Base-by-base conservation (phyloP, 2,113 vertebrate genomes). In the Proterorhinus semilunaris region DNA sequence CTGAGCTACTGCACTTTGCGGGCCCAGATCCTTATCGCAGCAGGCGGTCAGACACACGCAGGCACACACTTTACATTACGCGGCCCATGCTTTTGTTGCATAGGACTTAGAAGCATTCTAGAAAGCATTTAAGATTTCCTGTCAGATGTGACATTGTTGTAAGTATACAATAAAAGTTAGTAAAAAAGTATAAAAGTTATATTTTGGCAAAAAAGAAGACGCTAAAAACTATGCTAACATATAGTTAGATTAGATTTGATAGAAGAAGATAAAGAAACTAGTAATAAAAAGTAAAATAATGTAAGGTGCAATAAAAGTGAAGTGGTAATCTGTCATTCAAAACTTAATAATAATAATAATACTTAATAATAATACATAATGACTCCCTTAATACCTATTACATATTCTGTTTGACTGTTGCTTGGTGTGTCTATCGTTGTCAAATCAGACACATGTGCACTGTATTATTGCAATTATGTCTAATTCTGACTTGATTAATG, bases 1-100 rank as follows among this genome's bases (percentile, higher is more conserved):
- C 17, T 16, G 69, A 66, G 76, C 79, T 66, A 59, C 84, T 67
- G 76, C 76, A 70, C 73, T 79, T 76, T 73, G 64, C 67, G 44
- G 63, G 62, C 69, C 66, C 64, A 68, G 76, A 86, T 83, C 71
- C 62, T 79, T 79, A 81, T 79, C 79, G 7, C n/a, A 49, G 21
- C 0, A n/a, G 46, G 51, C 16, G 62, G 47, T 50, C 55, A 12
- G 62, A 45, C 67, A 6, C 57, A 69, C 51, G 15, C 48, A 65
- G 80, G 72, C 52, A 27, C 50, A 51, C 17, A 11, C 53, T 27
- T 55, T 27, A 27, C 53, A 55, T 6, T n/a, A 27, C 7, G 7
- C 50, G 7, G 16, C 6, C 52, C n/a, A 54, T 9, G 52, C 21
- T 21, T 21, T 8, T 10, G 16, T 21, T 16, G 7, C n/a, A 8